Base-by-base conservation (phyloP, 2,113 vertebrate genomes). In the Poecilia latipinna region DNA sequence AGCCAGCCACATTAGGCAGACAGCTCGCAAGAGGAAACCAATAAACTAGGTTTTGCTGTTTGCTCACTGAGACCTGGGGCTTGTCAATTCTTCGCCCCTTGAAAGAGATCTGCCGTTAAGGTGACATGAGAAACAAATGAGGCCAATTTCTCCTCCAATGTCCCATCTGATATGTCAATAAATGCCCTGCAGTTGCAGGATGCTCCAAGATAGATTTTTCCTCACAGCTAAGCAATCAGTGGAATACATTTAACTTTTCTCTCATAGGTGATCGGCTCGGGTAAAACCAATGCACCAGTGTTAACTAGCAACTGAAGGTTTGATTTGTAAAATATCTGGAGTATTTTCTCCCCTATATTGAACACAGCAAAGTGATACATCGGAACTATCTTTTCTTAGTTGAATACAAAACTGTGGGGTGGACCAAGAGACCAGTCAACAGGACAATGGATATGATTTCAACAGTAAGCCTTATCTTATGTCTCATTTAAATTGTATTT, bases 111-210 rank as follows among this genome's bases (percentile, higher is more conserved):
- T 95, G 93, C 91, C 92, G 94, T 95, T 94, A 94, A 88, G 88
- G 93, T 88, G 92, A 92, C 91, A 90, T 75, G 91, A 94, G 90
- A 95, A 95, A 96, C 93, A 93, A 95, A 95, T 89, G 93, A 94
- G 93, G 90, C 92, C 94, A 93, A 93, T 96, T 95, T 95, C 90
- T 91, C 90, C 91, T 83, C 92, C 93, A 92, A 91, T 91, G 89
- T 94, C 93, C 92, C 90, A 89, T 92, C 89, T 92, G 92, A 94
- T 94, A 93, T 90, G 92, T 94, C 93, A 94, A 93, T 94, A 95
- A 94, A 90, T 76, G 76, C 90, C 91, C 88, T 70, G 89, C 90
- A 83, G 90, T 89, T 77, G 67, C 86, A 87, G 93, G 90, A 94
- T 91, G 91, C 88, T 84, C 72, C 24, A 61, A 86, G 86, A 94